Evolutionary conservation across 2,888 invertebrate genomes (phyloP), one percentile per base, ranked within the genome.

Genomic region (Marasmarcha lunaedactyla): DNA sequence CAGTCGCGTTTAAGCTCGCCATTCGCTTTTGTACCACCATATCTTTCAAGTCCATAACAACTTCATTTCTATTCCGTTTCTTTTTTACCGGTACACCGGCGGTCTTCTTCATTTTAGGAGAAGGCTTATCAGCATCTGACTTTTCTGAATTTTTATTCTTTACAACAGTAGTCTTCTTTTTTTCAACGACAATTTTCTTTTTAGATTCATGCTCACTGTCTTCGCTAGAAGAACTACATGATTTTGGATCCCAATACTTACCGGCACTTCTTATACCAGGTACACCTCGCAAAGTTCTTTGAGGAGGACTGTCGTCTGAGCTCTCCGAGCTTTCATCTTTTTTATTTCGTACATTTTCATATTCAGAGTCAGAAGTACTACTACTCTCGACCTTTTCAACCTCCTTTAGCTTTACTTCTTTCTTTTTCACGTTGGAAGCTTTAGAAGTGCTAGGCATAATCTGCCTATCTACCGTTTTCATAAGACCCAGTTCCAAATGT

Each of bases 1-100:
- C 95, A 26, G 92, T 91, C 10, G 95, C 95, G 67, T 95, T 95
- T 20, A 95, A 77, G 62, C 94, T 94, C 13, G 95, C 95, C 94
- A 95, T 94, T 20, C 95, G 87, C 63, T 95, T 95, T 51, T 92
- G 87, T 11, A 94, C 94, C 4, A 94, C 90, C 88, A 94, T 93
- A 51, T 94, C 94, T 56, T 92, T 92, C 36, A 94, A 79, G 57
- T 93, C 93, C 91, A 92, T 91, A 15, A 89, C 86, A 33, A 88
- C 71, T 63, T 89, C 89, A 40, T 84, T 85, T 49, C 87, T 76
- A 45, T 85, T 87, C n/a, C 86, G 73, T 49, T 85, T 81, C 54
- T 86, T 85, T 54, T 86, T 86, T 1, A 79, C 67, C 2, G 74
- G 73, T 5, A 74, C 73, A 33, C 71, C 69, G 13, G 68, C 61